Conservation (phyloP, 2,888 invertebrate genomes). For the Watsonalla cultraria region DNA sequence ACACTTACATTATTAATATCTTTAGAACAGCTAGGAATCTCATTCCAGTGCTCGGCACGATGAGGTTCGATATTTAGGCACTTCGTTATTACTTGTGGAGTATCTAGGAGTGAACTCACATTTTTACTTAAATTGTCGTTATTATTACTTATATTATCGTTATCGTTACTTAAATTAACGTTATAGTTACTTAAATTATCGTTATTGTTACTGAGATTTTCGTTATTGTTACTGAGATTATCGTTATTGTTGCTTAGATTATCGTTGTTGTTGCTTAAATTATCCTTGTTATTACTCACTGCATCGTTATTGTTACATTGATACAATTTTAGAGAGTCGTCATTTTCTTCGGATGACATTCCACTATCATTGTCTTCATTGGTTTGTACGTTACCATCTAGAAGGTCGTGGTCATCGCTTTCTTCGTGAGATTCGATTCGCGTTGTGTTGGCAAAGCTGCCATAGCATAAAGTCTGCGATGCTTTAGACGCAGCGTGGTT, state of each 20-base stretch:
- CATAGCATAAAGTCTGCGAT: slow-evolving; percentile 46
- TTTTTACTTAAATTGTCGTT: background rate
- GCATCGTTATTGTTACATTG: slow-evolving; percentile 21
- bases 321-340: slow-evolving; percentile 55
- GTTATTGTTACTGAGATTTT: slow-evolving; percentile 25
- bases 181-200: slow-evolving; percentile 17
- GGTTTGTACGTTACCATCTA: slow-evolving; percentile 10
- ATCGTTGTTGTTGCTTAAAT: slow-evolving; percentile 29
- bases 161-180: slow-evolving; percentile 32
- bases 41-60: slow-evolving; percentile 60
- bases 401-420: slow-evolving; percentile 17
- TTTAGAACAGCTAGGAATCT: slow-evolving; percentile 71
- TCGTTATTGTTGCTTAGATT: slow-evolving; percentile 14
- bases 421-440: slow-evolving; percentile 8
- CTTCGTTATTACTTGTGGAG: slow-evolving; percentile 55
- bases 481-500: slow-evolving; percentile 28
- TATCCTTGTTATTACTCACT: slow-evolving; percentile 22
- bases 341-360: slow-evolving; percentile 72
- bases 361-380: slow-evolving; percentile 55
- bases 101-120: slow-evolving; percentile 35
- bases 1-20: slow-evolving; percentile 53
- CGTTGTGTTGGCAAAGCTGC: slow-evolving; percentile 59
- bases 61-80: slow-evolving; percentile 67
- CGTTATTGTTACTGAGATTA: slow-evolving; percentile 29
- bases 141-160: background rate